A percentile compares a stretch with the other conserved stretches of the same genome.
phyloP scores from a whole-genome alignment of 2,888 invertebrate genomes.

The Heteromyza rotundicornis region DNA sequence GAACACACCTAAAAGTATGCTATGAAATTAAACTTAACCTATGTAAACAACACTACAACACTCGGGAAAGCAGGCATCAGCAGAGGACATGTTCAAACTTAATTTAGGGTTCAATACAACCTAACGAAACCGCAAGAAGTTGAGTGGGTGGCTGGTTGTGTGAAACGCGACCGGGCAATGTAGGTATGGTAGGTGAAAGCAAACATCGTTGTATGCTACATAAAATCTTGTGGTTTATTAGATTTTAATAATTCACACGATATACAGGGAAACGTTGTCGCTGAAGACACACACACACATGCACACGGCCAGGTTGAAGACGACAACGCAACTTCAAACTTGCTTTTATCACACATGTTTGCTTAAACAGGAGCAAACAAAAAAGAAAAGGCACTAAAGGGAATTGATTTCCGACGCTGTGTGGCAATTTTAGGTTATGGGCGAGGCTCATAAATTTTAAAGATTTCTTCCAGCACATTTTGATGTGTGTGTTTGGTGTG shows the following conservation, averaged over 20 bases:
- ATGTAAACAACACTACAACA: constrained; percentile 44
- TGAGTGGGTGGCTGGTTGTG: constrained; percentile 45
- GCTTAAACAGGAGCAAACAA: constrained; percentile 28
- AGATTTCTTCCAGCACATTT: not conserved
- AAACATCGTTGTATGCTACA: constrained; percentile 28
- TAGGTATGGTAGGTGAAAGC: not conserved
- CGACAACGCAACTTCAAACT: not conserved
- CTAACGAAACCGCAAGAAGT: constrained; percentile 53
- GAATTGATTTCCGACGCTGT: constrained; percentile 50
- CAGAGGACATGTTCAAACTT: constrained; percentile 54
- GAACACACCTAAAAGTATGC: constrained; percentile 44
- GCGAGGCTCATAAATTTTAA: not conserved
- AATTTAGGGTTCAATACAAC: constrained; percentile 61
- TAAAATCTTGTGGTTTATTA: constrained; percentile 61
- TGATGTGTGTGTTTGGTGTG: no score
- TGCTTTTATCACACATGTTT: constrained; percentile 39
- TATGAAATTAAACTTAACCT: constrained; percentile 56
- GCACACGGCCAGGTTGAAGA: not conserved
- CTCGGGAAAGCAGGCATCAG: constrained; percentile 2
- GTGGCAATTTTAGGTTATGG: not conserved
- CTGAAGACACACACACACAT: not conserved
- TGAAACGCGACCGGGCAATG: constrained; percentile 18
- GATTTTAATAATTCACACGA: constrained; percentile 61
- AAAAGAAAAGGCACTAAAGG: constrained; percentile 40
- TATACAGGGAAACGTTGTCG: constrained; percentile 11